Conservation (phyloP, 1,140 invertebrate genomes). For the Sminthurinus signatus region DNA sequence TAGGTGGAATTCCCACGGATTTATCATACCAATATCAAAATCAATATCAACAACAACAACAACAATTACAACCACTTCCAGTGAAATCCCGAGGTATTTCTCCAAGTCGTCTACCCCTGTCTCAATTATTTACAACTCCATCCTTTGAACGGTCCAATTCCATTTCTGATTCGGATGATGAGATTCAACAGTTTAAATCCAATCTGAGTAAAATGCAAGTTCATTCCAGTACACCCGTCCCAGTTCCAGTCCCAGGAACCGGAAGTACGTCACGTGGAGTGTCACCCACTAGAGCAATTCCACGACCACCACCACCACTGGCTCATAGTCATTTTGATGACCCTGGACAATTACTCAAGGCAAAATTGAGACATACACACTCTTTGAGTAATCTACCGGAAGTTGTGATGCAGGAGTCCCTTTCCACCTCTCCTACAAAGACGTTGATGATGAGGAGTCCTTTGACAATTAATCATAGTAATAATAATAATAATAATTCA, state of each 20-base stretch:
- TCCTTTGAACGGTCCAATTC: too few relatives aligned
- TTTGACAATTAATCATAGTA: too few relatives aligned
- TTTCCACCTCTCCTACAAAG: too few relatives aligned
- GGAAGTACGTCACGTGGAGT: background rate
- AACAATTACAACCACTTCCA: too few relatives aligned
- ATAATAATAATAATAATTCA: too few relatives aligned
- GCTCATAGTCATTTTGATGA: conserved; percentile 15
- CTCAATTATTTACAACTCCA: background rate
- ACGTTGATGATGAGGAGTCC: too few relatives aligned
- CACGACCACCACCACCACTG: background rate
- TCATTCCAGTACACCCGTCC: background rate
- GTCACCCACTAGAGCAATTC: conserved; percentile 17
- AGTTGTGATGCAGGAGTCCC: conserved; percentile 13
- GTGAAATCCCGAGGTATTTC: background rate
- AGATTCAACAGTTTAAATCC: background rate
- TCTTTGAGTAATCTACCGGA: conserved; percentile 32
- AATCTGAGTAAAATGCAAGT: background rate
- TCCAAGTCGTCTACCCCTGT: background rate
- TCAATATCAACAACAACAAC: too few relatives aligned
- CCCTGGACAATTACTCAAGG: conserved; percentile 27
- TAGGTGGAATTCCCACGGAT: background rate
- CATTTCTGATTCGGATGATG: conserved; percentile 28
- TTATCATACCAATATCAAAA: background rate
- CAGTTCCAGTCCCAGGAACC: too few relatives aligned
- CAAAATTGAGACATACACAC: conserved; percentile 34